A percentile compares a stretch with the other conserved stretches of the same genome.
These are phyloP conservation scores for Cheilosia vulpina DNA, from an alignment of 2,888 invertebrate genomes.

Conservation along the genomic window DNA sequence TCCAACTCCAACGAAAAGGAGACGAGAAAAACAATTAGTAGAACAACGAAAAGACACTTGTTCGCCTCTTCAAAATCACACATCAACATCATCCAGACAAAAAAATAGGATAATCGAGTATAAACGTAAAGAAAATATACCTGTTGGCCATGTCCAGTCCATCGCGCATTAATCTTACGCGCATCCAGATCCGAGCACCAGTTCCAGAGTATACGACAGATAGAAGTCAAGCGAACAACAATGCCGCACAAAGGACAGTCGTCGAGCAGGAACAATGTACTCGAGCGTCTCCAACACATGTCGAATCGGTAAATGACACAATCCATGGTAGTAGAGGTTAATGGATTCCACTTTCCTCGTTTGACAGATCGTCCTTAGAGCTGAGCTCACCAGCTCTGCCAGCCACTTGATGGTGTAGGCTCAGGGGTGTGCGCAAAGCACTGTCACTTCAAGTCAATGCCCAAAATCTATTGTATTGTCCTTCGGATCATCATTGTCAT, in stretches of 20 bases:
- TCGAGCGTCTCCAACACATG: constrained; percentile 71
- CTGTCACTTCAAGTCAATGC: constrained; percentile 65
- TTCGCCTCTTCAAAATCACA: constrained; percentile 47
- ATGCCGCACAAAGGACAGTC: constrained; percentile 64
- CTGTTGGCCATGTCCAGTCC: constrained; percentile 47
- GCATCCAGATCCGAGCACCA: constrained; percentile 16
- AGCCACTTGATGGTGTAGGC: constrained; percentile 43
- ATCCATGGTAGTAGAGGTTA: constrained; percentile 64
- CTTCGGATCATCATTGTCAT: constrained; percentile 12
- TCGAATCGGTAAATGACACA: constrained; percentile 75
- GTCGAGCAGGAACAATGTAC: constrained; percentile 55
- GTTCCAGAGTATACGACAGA: constrained; percentile 9
- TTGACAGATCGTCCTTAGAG: constrained; percentile 63
- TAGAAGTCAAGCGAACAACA: constrained; percentile 58
- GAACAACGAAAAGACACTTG: constrained; percentile 66
- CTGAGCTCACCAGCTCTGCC: constrained; percentile 12
- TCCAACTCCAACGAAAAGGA: neutral
- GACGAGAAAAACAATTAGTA: constrained; percentile 65
- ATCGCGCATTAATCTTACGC: constrained; percentile 45
- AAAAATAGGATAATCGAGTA: constrained; percentile 48
- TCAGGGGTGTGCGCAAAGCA: constrained; percentile 64
- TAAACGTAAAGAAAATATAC: constrained; percentile 52
- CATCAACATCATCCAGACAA: constrained; percentile 44
- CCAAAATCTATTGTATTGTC: constrained; percentile 42
- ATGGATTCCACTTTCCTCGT: constrained; percentile 71